Evolutionary conservation across 2,888 invertebrate species (phyloP), one percentile per base, ranked within the genome.

Genomic region (Pseudoips prasinana): DNA sequence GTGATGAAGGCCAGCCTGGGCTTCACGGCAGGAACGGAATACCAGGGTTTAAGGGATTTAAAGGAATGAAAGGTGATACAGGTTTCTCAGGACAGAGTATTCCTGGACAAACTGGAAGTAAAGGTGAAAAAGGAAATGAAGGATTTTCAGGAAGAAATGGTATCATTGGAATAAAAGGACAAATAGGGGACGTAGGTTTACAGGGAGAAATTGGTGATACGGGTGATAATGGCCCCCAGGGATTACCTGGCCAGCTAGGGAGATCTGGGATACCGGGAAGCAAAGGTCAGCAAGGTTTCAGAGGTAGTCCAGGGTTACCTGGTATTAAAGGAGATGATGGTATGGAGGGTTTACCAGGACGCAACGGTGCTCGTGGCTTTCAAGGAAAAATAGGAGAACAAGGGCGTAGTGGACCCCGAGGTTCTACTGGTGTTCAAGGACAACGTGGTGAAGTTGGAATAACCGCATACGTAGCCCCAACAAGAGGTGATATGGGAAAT

Each of bases 91-190:
- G 20, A n/a, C 7, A 5, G 4, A 20, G 7, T 20, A 5, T 5
- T 7, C 3, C 20, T n/a, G 20, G 20, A n/a, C 7, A 7, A 20
- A 2, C 20, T 5, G 20, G 20, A 20, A 20, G 3, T n/a, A 84
- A 86, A 30, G 95, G 95, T 36, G 86, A 89, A 25, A 79, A 77
- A 26, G 95, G 95, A 48, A 80, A 90, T 8, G 64, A 79, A 1
- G 95, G 94, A 35, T 65, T 45, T 41, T 67, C 71, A 34, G 92
- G 90, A 25, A 72, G 67, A 50, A 55, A 61, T 8, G 93, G 93
- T 8, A 38, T 68, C 5, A 32, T 66, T 17, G 93, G 93, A 24
- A 44, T 57, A 14, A 80, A 78, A 40, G 95, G 95, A 24, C 64
- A 77, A 10, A 64, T 58, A n/a, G 94, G 94, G 22, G 78, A 75